Evolutionary conservation across 2,797 vertebrate species (phyloP).

Genomic region (Podarcis lilfordi): DNA sequence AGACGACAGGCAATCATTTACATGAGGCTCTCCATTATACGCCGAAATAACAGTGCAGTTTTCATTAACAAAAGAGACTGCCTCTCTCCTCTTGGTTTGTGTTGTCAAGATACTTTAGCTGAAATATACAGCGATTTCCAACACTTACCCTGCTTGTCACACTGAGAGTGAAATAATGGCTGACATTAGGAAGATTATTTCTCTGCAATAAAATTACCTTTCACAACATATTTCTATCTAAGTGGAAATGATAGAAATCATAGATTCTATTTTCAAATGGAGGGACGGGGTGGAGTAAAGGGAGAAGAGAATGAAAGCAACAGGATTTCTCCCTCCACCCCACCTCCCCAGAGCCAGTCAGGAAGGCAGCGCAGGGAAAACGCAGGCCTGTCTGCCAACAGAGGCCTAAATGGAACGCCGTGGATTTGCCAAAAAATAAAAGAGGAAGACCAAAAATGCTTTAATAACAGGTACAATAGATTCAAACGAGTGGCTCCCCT

Average conservation of each 20-base stretch:
- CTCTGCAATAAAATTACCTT: slow-evolving; percentile 77
- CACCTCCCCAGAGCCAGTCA: slow-evolving; percentile 12
- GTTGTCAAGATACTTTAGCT: slow-evolving; percentile 77
- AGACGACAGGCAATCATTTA: slow-evolving; percentile 74
- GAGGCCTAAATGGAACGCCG: slow-evolving; percentile 31
- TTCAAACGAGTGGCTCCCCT: not conserved
- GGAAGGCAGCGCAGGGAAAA: slow-evolving; percentile 29
- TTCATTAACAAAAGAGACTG: slow-evolving; percentile 75
- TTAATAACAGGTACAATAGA: not conserved
- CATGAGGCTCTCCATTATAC: slow-evolving; percentile 74
- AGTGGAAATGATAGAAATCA: slow-evolving; percentile 76
- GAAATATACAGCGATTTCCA: slow-evolving; percentile 75
- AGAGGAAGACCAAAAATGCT: not conserved
- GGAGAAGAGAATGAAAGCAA: slow-evolving; percentile 64
- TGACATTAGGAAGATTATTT: slow-evolving; percentile 79
- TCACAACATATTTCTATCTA: slow-evolving; percentile 77
- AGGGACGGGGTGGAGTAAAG: slow-evolving; percentile 24
- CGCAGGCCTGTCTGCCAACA: slow-evolving; percentile 8
- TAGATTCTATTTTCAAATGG: slow-evolving; percentile 72
- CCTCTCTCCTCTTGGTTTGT: slow-evolving; percentile 73
- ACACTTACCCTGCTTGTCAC: slow-evolving; percentile 77
- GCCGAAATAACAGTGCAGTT: slow-evolving; percentile 75
- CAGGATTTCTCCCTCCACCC: slow-evolving; percentile 40
- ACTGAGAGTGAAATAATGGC: slow-evolving; percentile 78
- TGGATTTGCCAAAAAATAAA: slow-evolving; percentile 16